Conservation (phyloP, 2,113 vertebrate species). For the Hemichromis elongatus region DNA sequence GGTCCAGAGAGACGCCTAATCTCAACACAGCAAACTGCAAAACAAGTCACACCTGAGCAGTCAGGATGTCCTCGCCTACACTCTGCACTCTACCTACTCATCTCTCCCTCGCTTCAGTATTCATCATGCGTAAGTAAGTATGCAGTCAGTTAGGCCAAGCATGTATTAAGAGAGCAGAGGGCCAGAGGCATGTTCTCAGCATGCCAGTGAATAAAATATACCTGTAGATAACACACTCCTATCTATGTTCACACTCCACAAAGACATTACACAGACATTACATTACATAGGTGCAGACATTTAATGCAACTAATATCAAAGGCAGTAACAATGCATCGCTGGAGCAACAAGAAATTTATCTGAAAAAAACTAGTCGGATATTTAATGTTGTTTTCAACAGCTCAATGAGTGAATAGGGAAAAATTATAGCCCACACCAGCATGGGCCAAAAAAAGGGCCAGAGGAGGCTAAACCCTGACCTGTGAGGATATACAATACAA, state of each 20-base stretch:
- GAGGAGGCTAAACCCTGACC: background rate
- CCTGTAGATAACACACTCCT: background rate
- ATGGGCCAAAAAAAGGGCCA: background rate
- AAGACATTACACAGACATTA: background rate
- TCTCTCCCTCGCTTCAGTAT: background rate
- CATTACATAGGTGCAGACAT: background rate
- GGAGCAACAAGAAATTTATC: background rate
- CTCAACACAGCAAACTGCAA: conserved; percentile 4
- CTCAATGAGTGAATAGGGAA: background rate
- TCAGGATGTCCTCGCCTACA: conserved; percentile 13
- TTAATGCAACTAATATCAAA: background rate
- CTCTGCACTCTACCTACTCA: conserved; percentile 1
- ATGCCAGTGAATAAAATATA: background rate
- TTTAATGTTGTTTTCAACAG: background rate
- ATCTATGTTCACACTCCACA: background rate
- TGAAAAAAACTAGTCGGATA: background rate
- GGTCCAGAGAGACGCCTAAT: conserved; percentile 31
- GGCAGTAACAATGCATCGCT: background rate
- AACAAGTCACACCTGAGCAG: conserved; percentile 42
- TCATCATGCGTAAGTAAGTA: conserved; percentile 28
- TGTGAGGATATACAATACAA: background rate
- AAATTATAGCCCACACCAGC: background rate
- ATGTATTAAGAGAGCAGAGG: conserved; percentile 13
- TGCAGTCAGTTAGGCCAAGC: conserved; percentile 14
- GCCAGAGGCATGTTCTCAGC: background rate